phyloP scores from a whole-genome alignment of 2,797 vertebrate genomes.

The Octomys mimax region DNA sequence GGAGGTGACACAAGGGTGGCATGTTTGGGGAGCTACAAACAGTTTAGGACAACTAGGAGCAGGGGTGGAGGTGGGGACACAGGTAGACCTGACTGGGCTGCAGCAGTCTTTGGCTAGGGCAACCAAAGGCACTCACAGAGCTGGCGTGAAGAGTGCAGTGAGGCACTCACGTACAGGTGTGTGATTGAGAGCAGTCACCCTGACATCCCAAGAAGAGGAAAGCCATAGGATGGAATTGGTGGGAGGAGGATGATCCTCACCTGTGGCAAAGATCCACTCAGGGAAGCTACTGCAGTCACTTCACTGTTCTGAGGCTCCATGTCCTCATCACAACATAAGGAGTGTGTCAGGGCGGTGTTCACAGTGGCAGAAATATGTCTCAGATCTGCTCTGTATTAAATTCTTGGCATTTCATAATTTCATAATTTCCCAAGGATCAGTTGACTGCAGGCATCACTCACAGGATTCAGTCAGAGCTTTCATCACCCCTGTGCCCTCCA shows the following conservation, averaged over 20 bases:
- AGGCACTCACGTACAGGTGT: fast-evolving
- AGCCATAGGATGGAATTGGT: neutral
- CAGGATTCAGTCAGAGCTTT: neutral
- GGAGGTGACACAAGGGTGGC: neutral
- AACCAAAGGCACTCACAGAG: neutral
- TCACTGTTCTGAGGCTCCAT: neutral
- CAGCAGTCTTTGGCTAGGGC: too few relatives aligned
- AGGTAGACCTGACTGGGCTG: neutral
- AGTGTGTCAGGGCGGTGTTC: neutral
- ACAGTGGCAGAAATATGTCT: neutral
- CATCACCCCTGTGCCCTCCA: neutral
- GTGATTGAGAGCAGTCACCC: neutral
- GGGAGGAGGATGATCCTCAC: neutral
- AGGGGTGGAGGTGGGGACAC: neutral
- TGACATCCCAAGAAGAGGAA: neutral
- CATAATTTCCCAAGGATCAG: neutral
- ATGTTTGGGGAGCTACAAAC: neutral
- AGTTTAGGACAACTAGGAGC: neutral
- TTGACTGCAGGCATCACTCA: neutral
- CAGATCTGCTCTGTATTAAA: neutral
- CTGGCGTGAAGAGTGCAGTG: fast-evolving
- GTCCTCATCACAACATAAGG: neutral
- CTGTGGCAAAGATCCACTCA: neutral
- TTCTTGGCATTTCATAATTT: constrained; percentile 30
- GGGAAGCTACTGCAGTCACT: neutral